Percentiles rank a stretch among this genome's conserved stretches.
These are phyloP conservation scores for Balaenoptera acutorostrata DNA, from an alignment of 2,113 vertebrate genomes.

Conservation along the genomic window DNA sequence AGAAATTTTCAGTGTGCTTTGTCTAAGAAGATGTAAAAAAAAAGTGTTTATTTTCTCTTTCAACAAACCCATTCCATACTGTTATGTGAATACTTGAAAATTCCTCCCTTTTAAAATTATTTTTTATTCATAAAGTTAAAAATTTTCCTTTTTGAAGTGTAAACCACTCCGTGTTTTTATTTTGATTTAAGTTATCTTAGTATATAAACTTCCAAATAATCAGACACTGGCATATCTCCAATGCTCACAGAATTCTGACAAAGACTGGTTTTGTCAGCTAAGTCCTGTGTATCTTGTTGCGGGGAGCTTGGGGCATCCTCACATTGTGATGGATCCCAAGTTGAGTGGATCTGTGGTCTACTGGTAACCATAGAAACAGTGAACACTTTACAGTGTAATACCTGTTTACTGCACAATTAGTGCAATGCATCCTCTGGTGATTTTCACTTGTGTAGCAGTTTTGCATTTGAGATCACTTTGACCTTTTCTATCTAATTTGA, in stretches of 20 bases:
- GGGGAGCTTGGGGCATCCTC: background rate
- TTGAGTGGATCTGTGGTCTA: background rate
- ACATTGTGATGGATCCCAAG: background rate
- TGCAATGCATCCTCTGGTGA: background rate
- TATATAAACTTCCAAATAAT: background rate
- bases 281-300: background rate
- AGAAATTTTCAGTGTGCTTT: background rate
- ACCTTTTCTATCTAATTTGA: background rate
- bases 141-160: background rate
- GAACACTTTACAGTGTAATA: background rate
- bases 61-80: background rate
- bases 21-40: background rate
- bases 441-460: background rate
- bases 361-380: background rate
- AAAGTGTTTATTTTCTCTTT: background rate
- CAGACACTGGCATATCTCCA: background rate
- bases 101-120: background rate
- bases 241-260: background rate
- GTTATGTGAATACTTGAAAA: background rate
- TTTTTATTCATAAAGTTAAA: background rate
- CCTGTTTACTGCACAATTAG: background rate
- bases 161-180: background rate
- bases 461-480: background rate
- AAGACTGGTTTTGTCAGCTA: background rate
- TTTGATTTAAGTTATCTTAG: background rate